Percentiles rank a stretch among this genome's conserved stretches.
phyloP scores from a whole-genome alignment of 35 echinoderm and acorn worm species.

The Lytechinus pictus region DNA sequence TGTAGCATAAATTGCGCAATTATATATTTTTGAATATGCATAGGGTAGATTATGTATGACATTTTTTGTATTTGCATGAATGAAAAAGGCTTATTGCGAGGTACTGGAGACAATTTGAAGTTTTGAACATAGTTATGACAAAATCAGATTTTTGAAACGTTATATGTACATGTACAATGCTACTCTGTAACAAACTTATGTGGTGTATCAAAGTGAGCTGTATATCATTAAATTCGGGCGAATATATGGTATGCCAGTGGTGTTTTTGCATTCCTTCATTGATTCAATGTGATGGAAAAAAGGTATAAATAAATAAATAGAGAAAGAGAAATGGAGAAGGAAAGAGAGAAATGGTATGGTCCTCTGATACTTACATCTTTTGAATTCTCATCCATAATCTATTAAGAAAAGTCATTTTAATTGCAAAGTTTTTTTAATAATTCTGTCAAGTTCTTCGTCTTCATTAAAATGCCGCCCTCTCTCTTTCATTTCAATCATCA shows the following conservation, averaged over 20 bases:
- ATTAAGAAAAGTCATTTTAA: no score
- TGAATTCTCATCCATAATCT: no score
- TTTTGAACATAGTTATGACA: slow-evolving; percentile 30
- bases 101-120: neutral
- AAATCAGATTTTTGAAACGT: neutral
- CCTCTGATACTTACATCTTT: no score
- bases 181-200: slow-evolving; percentile 38
- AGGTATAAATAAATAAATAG: no score
- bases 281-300: neutral
- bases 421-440: no score
- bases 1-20: slow-evolving; percentile 5
- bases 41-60: slow-evolving; percentile 31
- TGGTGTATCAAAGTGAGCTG: slow-evolving; percentile 33
- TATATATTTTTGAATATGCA: slow-evolving; percentile 30
- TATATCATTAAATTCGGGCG: slow-evolving; percentile 51
- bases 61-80: slow-evolving; percentile 7
- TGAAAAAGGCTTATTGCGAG: slow-evolving; percentile 12
- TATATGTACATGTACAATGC: slow-evolving; percentile 48
- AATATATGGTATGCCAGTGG: slow-evolving; percentile 12
- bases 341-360: no score
- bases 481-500: no score
- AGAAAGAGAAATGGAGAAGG: no score
- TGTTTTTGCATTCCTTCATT: neutral
- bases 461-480: no score
- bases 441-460: no score